phyloP scores from a whole-genome alignment of 1,140 invertebrate genomes.

The Glomeris maerens region DNA sequence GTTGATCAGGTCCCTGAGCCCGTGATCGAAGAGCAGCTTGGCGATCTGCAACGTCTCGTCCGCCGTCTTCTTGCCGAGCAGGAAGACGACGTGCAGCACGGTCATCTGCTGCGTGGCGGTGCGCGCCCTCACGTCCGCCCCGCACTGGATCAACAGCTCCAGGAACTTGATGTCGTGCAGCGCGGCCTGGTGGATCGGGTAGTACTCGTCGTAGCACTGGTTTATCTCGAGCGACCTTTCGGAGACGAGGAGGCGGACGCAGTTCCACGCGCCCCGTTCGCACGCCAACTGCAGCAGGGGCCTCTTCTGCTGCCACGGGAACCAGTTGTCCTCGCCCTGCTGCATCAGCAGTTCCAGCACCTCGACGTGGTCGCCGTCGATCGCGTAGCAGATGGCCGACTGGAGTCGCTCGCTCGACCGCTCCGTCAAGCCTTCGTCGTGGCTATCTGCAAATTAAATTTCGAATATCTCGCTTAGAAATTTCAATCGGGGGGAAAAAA shows the following conservation, averaged over 20 bases:
- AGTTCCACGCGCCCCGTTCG: constrained; percentile 52
- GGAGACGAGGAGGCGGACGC: constrained; percentile 47
- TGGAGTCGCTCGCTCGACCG: constrained; percentile 44
- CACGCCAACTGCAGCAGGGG: constrained; percentile 51
- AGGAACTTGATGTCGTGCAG: constrained; percentile 50
- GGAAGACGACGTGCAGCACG: constrained; percentile 41
- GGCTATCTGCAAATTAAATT: neutral
- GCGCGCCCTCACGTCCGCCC: constrained; percentile 48
- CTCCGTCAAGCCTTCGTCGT: constrained; percentile 19
- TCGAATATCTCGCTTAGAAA: neutral
- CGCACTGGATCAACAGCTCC: constrained; percentile 44
- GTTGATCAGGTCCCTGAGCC: constrained; percentile 51
- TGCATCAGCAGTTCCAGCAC: constrained; percentile 47
- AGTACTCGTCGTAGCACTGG: constrained; percentile 57
- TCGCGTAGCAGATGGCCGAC: constrained; percentile 54
- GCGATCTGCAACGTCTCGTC: constrained; percentile 50
- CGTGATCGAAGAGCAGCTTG: constrained; percentile 47
- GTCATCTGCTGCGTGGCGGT: constrained; percentile 61
- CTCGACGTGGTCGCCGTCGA: constrained; percentile 49
- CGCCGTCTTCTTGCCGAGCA: constrained; percentile 41
- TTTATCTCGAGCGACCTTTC: constrained; percentile 55
- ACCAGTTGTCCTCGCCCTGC: constrained; percentile 52
- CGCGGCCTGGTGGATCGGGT: constrained; percentile 55
- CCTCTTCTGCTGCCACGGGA: constrained; percentile 38
- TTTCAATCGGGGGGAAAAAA: neutral